These are phyloP conservation scores for Scalopus aquaticus DNA, from an alignment of 2,113 vertebrate genomes.

Conservation along the genomic window DNA sequence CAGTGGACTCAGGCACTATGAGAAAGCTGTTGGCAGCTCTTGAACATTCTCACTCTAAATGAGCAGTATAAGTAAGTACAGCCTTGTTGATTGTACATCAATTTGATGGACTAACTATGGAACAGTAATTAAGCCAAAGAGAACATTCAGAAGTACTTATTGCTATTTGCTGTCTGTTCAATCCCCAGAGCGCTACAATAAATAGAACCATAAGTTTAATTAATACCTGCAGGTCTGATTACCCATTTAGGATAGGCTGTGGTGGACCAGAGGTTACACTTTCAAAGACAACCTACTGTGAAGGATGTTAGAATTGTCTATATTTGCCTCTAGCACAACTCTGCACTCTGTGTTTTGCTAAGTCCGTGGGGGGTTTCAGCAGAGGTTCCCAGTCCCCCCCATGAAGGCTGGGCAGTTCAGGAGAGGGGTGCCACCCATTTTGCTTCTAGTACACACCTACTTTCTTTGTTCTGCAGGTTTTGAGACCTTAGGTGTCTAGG, in stretches of 20 bases:
- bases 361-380: neutral
- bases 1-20: neutral
- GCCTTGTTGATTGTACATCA: slow-evolving; percentile 83
- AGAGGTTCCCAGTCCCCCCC: neutral
- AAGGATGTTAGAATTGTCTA: slow-evolving; percentile 44
- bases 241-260: slow-evolving; percentile 78
- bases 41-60: slow-evolving; percentile 17
- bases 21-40: slow-evolving; percentile 64
- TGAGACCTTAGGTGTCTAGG: neutral
- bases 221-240: slow-evolving; percentile 86
- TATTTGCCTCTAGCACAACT: neutral
- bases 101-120: slow-evolving; percentile 84
- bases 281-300: slow-evolving; percentile 59
- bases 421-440: too few relatives aligned
- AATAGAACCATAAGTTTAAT: slow-evolving; percentile 88
- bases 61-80: slow-evolving; percentile 66
- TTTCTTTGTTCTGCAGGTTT: neutral
- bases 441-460: accelerated
- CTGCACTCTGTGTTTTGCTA: neutral
- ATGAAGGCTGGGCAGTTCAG: neutral
- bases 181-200: slow-evolving; percentile 85
- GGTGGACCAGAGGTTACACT: slow-evolving; percentile 79
- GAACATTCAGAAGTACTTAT: slow-evolving; percentile 86
- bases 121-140: slow-evolving; percentile 87
- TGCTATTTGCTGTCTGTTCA: slow-evolving; percentile 83